Evolutionary conservation across 2,888 invertebrate species (phyloP).

Genomic region (Lobophora halterata): DNA sequence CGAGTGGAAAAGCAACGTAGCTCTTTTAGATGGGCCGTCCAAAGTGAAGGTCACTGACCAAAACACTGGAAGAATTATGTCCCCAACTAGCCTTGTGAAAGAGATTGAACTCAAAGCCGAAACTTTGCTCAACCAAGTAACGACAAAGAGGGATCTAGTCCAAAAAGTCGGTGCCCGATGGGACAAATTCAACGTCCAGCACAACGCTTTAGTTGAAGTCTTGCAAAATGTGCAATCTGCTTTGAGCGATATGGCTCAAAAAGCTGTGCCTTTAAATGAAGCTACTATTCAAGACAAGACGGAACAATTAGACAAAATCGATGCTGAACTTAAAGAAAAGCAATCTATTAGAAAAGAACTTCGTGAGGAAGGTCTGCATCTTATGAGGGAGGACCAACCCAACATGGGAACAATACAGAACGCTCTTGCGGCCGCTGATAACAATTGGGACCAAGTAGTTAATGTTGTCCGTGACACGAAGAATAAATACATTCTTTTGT

Average conservation of each 20-base stretch:
- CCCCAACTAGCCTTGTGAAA: conserved; percentile 86
- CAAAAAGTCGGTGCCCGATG: conserved; percentile 88
- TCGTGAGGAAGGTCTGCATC: conserved; percentile 88
- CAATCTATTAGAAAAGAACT: conserved; percentile 84
- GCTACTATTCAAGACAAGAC: conserved; percentile 72
- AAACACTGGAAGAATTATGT: conserved; percentile 84
- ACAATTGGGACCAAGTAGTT: conserved; percentile 89
- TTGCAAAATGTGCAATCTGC: conserved; percentile 81
- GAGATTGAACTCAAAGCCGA: conserved; percentile 87
- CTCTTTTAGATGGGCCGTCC: conserved; percentile 84
- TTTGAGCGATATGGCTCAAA: conserved; percentile 79
- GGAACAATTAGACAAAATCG: conserved; percentile 76
- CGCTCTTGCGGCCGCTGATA: conserved; percentile 87
- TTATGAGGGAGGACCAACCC: conserved; percentile 91
- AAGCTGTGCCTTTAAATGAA: conserved; percentile 69
- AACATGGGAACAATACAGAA: conserved; percentile 91
- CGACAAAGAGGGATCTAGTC: conserved; percentile 83
- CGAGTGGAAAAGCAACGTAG: conserved; percentile 86
- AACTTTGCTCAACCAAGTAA: conserved; percentile 83
- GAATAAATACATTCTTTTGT: conserved; percentile 86
- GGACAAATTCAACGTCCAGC: conserved; percentile 88
- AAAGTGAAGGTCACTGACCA: conserved; percentile 86
- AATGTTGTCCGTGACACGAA: conserved; percentile 87
- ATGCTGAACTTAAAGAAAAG: conserved; percentile 80
- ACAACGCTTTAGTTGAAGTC: conserved; percentile 85